Conservation (phyloP, 2,888 invertebrate species). For the Dryococelus australis region DNA sequence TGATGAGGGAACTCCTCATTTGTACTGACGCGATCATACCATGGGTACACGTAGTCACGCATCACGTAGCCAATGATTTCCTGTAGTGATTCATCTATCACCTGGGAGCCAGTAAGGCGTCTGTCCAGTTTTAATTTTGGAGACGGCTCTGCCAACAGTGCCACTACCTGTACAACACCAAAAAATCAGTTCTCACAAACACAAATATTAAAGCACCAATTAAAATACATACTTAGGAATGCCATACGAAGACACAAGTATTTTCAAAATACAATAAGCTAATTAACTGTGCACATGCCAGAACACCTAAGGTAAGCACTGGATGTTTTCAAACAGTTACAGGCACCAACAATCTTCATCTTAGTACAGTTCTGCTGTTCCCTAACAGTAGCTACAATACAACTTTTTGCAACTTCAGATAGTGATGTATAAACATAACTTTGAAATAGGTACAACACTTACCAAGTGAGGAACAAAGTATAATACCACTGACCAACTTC, state of each 20-base stretch:
- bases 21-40: conserved; percentile 62
- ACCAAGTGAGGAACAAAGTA: too few species aligned
- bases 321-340: too few species aligned
- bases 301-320: too few species aligned
- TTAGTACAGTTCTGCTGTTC: not conserved
- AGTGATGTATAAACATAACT: too few species aligned
- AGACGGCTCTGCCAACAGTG: conserved; percentile 31
- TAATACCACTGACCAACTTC: too few species aligned
- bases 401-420: not conserved
- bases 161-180: conserved; percentile 35
- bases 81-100: conserved; percentile 86
- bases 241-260: not conserved
- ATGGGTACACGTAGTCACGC: conserved; percentile 80
- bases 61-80: conserved; percentile 82
- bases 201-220: too few species aligned
- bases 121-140: conserved; percentile 54
- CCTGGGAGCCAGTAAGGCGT: conserved; percentile 83
- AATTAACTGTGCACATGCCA: not conserved
- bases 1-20: conserved; percentile 78
- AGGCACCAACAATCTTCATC: conserved; percentile 1
- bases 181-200: not conserved
- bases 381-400: not conserved
- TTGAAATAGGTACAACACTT: too few species aligned
- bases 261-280: not conserved
- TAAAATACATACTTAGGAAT: too few species aligned